Conservation (phyloP, 2,797 vertebrate genomes). For the Basileuterus tristriatus region DNA sequence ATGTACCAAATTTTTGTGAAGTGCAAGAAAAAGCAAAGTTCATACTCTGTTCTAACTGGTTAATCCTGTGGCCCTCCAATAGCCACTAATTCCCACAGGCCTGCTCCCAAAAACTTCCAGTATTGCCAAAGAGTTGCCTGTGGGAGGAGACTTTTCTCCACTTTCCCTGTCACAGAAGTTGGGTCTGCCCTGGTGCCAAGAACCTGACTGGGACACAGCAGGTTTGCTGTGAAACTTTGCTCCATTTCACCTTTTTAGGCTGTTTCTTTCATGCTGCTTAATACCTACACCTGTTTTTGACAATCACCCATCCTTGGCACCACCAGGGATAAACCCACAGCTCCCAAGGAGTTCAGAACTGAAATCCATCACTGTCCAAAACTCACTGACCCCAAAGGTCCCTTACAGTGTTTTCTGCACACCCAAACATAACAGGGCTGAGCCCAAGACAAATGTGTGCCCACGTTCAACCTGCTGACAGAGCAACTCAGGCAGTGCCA, state of each 20-base stretch:
- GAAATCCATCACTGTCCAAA: background rate
- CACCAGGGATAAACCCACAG: background rate
- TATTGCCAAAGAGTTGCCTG: background rate
- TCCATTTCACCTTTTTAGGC: background rate
- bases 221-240: background rate
- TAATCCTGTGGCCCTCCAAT: background rate
- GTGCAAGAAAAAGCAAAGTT: background rate
- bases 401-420: background rate
- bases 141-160: background rate
- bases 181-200: background rate
- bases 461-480: background rate
- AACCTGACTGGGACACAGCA: background rate
- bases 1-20: background rate
- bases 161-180: background rate
- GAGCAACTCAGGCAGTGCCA: background rate
- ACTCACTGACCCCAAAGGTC: background rate
- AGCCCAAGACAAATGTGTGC: background rate
- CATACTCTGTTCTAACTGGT: background rate
- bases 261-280: background rate
- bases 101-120: background rate
- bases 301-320: background rate
- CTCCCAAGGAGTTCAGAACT: background rate
- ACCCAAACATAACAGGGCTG: background rate
- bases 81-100: background rate
- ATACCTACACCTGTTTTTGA: background rate